phyloP scores from a whole-genome alignment of 2,797 vertebrate genomes.

The Ibycter americanus region DNA sequence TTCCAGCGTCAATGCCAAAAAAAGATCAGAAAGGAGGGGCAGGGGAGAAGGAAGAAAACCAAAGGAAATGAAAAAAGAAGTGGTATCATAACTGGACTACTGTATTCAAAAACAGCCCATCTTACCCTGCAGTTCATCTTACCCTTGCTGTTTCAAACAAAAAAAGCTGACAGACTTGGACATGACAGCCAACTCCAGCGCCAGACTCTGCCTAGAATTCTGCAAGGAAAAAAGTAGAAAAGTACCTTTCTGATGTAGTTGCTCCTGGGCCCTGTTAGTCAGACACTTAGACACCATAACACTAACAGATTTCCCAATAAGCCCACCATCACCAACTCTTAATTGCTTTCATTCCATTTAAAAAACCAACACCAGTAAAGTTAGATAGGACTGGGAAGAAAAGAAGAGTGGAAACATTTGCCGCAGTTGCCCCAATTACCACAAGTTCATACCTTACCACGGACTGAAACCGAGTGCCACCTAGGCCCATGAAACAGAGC shows the following conservation, averaged over 20 bases:
- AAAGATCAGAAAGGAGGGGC: not conserved
- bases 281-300: constrained; percentile 76
- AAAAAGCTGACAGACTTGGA: constrained; percentile 79
- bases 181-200: constrained; percentile 85
- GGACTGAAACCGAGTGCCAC: constrained; percentile 72
- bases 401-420: constrained; percentile 67
- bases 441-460: constrained; percentile 80
- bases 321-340: constrained; percentile 68
- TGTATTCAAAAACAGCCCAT: constrained; percentile 71
- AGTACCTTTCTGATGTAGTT: constrained; percentile 79
- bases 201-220: constrained; percentile 80
- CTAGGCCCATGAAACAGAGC: constrained; percentile 81
- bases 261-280: constrained; percentile 78
- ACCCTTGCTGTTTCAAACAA: constrained; percentile 78
- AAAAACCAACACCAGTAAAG: constrained; percentile 66
- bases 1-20: constrained; percentile 17
- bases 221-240: constrained; percentile 79
- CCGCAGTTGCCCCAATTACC: constrained; percentile 72
- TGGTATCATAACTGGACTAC: constrained; percentile 59
- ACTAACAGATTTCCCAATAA: constrained; percentile 69
- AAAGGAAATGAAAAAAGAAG: constrained; percentile 38
- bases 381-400: constrained; percentile 67
- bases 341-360: constrained; percentile 14
- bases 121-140: constrained; percentile 80
- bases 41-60: not conserved